Evolutionary conservation across 2,113 vertebrate species (phyloP).

Genomic region (Siphamia tubifer): DNA sequence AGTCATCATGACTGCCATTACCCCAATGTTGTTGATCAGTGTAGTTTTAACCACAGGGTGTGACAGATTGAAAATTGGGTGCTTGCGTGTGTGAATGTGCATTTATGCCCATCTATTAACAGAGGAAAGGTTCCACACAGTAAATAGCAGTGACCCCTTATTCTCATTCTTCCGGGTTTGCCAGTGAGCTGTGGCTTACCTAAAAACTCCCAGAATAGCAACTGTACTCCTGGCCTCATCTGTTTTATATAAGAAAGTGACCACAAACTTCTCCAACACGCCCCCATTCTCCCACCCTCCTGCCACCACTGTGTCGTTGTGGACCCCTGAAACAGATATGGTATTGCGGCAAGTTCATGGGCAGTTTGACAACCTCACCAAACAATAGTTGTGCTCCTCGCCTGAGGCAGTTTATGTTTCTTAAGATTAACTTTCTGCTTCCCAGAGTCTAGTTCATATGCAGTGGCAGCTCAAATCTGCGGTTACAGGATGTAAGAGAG

Average conservation of each 20-base stretch:
- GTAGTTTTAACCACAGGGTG: slow-evolving; percentile 5
- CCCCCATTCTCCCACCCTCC: slow-evolving; percentile 42
- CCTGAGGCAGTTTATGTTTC: slow-evolving; percentile 46
- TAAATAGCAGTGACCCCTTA: slow-evolving; percentile 36
- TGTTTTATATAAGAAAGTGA: slow-evolving; percentile 72
- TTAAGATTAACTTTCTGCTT: slow-evolving; percentile 51
- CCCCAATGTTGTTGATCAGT: slow-evolving; percentile 1
- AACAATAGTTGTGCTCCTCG: slow-evolving; percentile 64
- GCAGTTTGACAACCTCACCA: slow-evolving; percentile 41
- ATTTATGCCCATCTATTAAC: slow-evolving; percentile 3
- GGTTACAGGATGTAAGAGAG: slow-evolving; percentile 31
- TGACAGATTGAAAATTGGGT: slow-evolving; percentile 9
- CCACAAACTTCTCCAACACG: slow-evolving; percentile 56
- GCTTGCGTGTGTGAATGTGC: neutral
- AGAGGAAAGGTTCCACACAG: slow-evolving; percentile 17
- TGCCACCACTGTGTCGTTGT: slow-evolving; percentile 34
- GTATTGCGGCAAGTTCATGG: slow-evolving; percentile 59
- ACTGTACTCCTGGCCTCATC: slow-evolving; percentile 64
- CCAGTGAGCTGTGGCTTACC: slow-evolving; percentile 55
- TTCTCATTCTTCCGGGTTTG: slow-evolving; percentile 46
- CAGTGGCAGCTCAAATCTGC: slow-evolving; percentile 44
- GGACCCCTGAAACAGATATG: slow-evolving; percentile 69
- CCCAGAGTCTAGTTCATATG: slow-evolving; percentile 47
- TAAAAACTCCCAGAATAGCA: slow-evolving; percentile 69
- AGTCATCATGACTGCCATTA: slow-evolving; percentile 19